Conservation (phyloP, 2,113 vertebrate genomes). For the Sorex araneus region DNA sequence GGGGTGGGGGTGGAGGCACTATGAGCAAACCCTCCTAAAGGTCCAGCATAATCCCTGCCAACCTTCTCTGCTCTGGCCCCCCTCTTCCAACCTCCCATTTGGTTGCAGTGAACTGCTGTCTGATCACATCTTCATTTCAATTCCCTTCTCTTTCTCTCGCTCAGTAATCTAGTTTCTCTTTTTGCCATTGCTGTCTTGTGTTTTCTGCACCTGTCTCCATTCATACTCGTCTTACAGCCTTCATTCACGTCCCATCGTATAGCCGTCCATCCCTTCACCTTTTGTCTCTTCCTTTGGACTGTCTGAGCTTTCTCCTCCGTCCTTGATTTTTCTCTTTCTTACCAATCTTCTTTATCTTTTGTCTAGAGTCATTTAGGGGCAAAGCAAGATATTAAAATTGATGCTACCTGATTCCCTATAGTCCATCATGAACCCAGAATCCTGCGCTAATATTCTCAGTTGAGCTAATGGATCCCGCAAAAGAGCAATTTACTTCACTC, state of each 20-base stretch:
- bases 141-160: not conserved
- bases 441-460: slow-evolving; percentile 69
- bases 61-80: not conserved
- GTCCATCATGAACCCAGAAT: slow-evolving; percentile 55
- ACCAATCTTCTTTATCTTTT: not conserved
- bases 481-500: slow-evolving; percentile 74
- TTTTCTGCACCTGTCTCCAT: not conserved
- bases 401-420: slow-evolving; percentile 38
- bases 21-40: not conserved
- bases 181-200: not conserved
- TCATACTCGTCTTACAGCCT: not conserved
- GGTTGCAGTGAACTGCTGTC: not conserved
- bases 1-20: not conserved
- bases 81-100: not conserved
- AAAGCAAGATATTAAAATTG: slow-evolving; percentile 64
- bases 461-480: slow-evolving; percentile 76
- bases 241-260: not conserved
- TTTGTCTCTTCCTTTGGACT: not conserved
- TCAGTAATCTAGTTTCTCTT: not conserved
- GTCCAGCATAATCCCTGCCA: not conserved
- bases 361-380: slow-evolving; percentile 47
- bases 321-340: not conserved
- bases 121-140: not conserved
- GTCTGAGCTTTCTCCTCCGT: not conserved
- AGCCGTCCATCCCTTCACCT: not conserved